Evolutionary conservation across 2,888 invertebrate species (phyloP).

Genomic region (Drosophila ezoana): DNA sequence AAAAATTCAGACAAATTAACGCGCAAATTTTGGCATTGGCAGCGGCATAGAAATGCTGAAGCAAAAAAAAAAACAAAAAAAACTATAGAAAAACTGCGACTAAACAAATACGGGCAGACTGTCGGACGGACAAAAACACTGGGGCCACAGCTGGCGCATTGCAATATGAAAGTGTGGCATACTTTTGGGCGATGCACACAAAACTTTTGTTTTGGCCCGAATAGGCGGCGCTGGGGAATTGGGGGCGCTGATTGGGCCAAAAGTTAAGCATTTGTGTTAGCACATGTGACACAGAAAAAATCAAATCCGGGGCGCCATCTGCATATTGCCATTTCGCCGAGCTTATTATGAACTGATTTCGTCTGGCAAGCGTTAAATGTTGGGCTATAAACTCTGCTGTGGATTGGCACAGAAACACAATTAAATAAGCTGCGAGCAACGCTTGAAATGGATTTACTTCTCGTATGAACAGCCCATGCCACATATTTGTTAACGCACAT

Average conservation of each 20-base stretch:
- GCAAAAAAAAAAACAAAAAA: slow-evolving; percentile 26
- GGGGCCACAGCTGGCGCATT: slow-evolving; percentile 39
- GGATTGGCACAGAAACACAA: slow-evolving; percentile 61
- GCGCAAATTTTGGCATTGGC: slow-evolving; percentile 57
- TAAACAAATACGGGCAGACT: slow-evolving; percentile 32
- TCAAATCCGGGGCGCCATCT: slow-evolving; percentile 32
- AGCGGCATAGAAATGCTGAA: slow-evolving; percentile 17
- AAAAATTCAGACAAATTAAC: slow-evolving; percentile 58
- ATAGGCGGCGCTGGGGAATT: not conserved
- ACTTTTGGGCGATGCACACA: slow-evolving; percentile 42
- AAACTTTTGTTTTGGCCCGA: slow-evolving; percentile 32
- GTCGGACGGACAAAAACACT: slow-evolving; percentile 2
- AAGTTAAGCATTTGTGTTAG: slow-evolving; percentile 67
- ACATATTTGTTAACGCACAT: slow-evolving; percentile 4
- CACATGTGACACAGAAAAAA: slow-evolving; percentile 64
- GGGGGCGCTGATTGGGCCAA: slow-evolving; percentile 13
- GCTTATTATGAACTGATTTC: slow-evolving; percentile 71
- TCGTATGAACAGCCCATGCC: not conserved
- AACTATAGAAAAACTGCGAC: slow-evolving; percentile 13
- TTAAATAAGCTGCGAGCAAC: slow-evolving; percentile 51
- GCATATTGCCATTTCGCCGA: slow-evolving; percentile 46
- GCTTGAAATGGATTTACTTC: not conserved
- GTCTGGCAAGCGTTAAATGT: slow-evolving; percentile 37
- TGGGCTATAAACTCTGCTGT: slow-evolving; percentile 39
- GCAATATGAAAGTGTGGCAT: slow-evolving; percentile 52